Evolutionary conservation across 2,888 invertebrate species (phyloP).

Genomic region (Drosophila borborema): DNA sequence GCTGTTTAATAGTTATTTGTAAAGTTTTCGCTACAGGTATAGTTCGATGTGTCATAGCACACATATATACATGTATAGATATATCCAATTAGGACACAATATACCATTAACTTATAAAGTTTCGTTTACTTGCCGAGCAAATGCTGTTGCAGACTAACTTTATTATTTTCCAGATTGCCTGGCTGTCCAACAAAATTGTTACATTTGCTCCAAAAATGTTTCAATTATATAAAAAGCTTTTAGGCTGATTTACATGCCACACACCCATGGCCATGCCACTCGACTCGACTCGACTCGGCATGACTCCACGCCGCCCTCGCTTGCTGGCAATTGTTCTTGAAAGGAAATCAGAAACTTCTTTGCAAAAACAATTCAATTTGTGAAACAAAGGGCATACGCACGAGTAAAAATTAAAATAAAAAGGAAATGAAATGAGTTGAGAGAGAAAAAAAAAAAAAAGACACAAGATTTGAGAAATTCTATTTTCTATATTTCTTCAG

Average conservation of each 20-base stretch:
- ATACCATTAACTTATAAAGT: conserved; percentile 35
- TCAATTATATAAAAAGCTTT: conserved; percentile 71
- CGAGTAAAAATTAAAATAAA: conserved; percentile 13
- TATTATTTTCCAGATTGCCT: conserved; percentile 44
- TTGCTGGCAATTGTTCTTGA: conserved; percentile 30
- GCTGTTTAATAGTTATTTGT: neutral
- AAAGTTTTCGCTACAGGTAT: conserved; percentile 10
- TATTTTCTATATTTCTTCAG: conserved; percentile 46
- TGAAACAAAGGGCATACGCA: conserved; percentile 55
- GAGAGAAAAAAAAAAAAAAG: conserved; percentile 17
- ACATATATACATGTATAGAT: neutral
- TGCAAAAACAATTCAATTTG: conserved; percentile 72
- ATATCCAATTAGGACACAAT: conserved; percentile 20
- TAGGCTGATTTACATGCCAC: conserved; percentile 60
- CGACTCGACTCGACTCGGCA: neutral
- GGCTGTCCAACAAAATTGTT: conserved; percentile 44
- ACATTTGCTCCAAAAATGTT: conserved; percentile 60
- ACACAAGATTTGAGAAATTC: conserved; percentile 39
- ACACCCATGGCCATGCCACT: neutral
- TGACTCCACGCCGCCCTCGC: neutral
- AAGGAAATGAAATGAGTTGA: conserved; percentile 49
- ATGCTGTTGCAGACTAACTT: conserved; percentile 33
- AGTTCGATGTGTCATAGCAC: neutral
- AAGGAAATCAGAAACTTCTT: conserved; percentile 64
- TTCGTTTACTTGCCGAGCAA: conserved; percentile 1